These are phyloP conservation scores for Helleia helle DNA, from an alignment of 2,888 invertebrate species.

Conservation along the genomic window DNA sequence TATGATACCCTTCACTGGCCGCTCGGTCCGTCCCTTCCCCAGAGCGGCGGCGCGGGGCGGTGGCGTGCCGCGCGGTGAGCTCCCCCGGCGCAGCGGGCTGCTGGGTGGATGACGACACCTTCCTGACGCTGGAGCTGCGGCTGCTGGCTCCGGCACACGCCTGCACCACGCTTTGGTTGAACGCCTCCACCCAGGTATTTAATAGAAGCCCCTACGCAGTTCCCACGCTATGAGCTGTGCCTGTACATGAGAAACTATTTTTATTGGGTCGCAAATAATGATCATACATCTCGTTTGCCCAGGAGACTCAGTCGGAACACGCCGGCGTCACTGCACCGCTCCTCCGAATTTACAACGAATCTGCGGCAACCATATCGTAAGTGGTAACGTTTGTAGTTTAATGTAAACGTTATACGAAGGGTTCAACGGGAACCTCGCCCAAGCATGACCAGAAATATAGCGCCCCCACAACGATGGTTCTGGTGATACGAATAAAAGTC, in stretches of 20 bases:
- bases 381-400: too few species aligned
- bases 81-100: constrained; percentile 27
- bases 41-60: constrained; percentile 27
- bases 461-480: too few species aligned
- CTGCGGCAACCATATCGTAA: constrained; percentile 42
- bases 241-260: too few species aligned
- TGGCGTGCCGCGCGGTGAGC: constrained; percentile 34
- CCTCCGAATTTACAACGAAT: constrained; percentile 48
- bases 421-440: too few species aligned
- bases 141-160: constrained; percentile 34
- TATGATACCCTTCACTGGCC: not conserved
- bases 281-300: too few species aligned
- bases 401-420: too few species aligned
- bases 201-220: too few species aligned
- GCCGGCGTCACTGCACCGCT: constrained; percentile 43
- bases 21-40: not conserved
- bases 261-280: too few species aligned
- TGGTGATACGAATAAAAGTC: too few species aligned
- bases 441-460: too few species aligned
- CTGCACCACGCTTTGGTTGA: constrained; percentile 45
- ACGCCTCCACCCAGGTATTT: constrained; percentile 47
- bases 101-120: constrained; percentile 30
- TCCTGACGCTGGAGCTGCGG: constrained; percentile 39
- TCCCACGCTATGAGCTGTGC: too few species aligned
- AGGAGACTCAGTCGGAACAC: constrained; percentile 49